A percentile compares a stretch with the other conserved stretches of the same genome.
Conservation (phyloP, 2,113 vertebrate species). For the Poecile atricapillus region DNA sequence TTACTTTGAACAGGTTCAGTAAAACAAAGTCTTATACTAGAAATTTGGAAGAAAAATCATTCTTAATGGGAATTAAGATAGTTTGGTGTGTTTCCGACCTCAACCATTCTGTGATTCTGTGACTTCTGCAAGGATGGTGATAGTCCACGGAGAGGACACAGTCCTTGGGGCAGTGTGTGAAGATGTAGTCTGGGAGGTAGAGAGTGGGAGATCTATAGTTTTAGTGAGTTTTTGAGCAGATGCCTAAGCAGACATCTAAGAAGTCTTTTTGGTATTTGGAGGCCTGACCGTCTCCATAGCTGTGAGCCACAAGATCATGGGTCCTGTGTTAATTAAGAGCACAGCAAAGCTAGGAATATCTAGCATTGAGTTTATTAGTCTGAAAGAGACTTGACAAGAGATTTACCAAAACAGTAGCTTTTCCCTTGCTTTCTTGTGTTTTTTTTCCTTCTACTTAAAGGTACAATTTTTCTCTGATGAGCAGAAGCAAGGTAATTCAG, state of each 20-base stretch:
- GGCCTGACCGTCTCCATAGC: neutral
- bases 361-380: neutral
- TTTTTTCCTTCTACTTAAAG: neutral
- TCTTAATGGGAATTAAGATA: neutral
- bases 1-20: neutral
- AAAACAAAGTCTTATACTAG: neutral
- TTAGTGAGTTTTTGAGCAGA: neutral
- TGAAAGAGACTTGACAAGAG: neutral
- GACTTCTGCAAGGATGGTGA: neutral
- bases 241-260: rapidly evolving
- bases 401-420: neutral
- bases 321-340: neutral
- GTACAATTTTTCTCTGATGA: neutral
- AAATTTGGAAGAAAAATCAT: neutral
- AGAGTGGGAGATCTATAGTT: neutral
- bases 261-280: neutral
- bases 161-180: neutral
- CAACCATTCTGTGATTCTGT: neutral
- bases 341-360: neutral
- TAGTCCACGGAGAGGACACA: rapidly evolving
- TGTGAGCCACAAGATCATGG: neutral
- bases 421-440: neutral
- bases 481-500: neutral
- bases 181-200: neutral
- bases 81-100: neutral